Evolutionary conservation across 2,797 vertebrate species (phyloP), one percentile per base, ranked within the genome.

Genomic region (Labeo calbasu): DNA sequence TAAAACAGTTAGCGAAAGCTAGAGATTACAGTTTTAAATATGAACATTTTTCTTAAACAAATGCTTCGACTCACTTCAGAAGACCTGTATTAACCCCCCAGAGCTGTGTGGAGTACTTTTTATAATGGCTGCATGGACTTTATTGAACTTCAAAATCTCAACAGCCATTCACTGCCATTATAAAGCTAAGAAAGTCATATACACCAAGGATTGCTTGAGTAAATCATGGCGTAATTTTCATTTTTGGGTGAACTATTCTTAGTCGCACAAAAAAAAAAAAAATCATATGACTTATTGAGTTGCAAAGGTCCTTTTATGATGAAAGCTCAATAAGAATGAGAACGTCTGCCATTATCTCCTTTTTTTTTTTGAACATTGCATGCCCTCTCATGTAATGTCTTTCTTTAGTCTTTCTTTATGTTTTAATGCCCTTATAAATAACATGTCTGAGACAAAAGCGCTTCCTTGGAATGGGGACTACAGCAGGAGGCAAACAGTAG

Each of bases 401-500:
- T 9, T 46, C 43, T 46, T 46, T 2, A 81, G 55, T 73, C 43
- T 82, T 72, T 61, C 65, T 81, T 75, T 66, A 50, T 46, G n/a
- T 66, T 83, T 77, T 69, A 77, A 77, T 76, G 82, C 36, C 63
- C 82, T 69, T 69, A 68, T 77, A 83, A 83, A 83, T 83, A 68
- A 76, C 36, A 69, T 14, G 51, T 77, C 63, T 68, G 50, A 83
- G 50, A 68, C 50, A 46, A 69, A 77, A 83, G 73, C 63, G 23
- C 71, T 82, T 82, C 57, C 70, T 53, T 73, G 51, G 57, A 59
- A 65, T 40, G 25, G 46, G 21, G 70, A 51, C 57, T 75, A 50
- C 72, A 81, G 82, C 77, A 86, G 81, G 81, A 81, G 77, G 66
- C 78, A 19, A 66, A 71, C 73, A 86, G 83, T 83, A 80, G 77